Evolutionary conservation across 2,888 invertebrate species (phyloP), one percentile per base, ranked within the genome.

Genomic region (Xestia sexstrigata): DNA sequence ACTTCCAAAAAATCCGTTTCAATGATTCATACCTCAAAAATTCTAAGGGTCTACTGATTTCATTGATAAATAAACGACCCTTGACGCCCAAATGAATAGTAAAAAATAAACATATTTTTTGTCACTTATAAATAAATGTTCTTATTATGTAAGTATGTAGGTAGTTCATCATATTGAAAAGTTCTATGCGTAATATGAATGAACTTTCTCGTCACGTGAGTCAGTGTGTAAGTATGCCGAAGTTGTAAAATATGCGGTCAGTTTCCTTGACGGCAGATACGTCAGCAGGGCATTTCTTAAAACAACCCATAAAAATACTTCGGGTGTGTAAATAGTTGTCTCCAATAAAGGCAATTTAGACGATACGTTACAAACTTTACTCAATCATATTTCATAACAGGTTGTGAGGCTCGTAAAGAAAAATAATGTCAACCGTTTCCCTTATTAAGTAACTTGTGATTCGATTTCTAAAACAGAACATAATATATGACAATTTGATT

Each of bases 211-310:
- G 80, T 63, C 78, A 81, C 88, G 87, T 96, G 96, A 96, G 88
- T 96, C 95, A 96, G 90, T 83, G 80, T 69, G 84, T 87, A 95
- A 94, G 94, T 93, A 94, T 95, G 94, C 89, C 92, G 90, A 88
- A 90, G 89, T 92, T 90, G 89, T 92, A 91, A 93, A 93, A 89
- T 92, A 89, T 90, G 91, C 90, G 91, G 90, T 91, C 91, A 90
- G 90, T 92, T 92, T 92, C 92, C 90, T 90, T 88, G 82, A 83
- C 82, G 80, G 73, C 69, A 77, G 76, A 88, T 87, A 85, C 78
- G 68, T 79, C 70, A 78, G 35, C 47, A 65, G 30, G 60, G 68
- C 26, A 67, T 55, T 72, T 76, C 76, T 78, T 78, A 70, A 84
- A 78, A 83, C 70, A 68, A 77, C n/a, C 70, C 76, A 76, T 83